Percentiles rank a stretch among this genome's conserved stretches.
These are phyloP conservation scores for Metaphire vulgaris DNA, from an alignment of 1,140 invertebrate species.

Conservation along the genomic window DNA sequence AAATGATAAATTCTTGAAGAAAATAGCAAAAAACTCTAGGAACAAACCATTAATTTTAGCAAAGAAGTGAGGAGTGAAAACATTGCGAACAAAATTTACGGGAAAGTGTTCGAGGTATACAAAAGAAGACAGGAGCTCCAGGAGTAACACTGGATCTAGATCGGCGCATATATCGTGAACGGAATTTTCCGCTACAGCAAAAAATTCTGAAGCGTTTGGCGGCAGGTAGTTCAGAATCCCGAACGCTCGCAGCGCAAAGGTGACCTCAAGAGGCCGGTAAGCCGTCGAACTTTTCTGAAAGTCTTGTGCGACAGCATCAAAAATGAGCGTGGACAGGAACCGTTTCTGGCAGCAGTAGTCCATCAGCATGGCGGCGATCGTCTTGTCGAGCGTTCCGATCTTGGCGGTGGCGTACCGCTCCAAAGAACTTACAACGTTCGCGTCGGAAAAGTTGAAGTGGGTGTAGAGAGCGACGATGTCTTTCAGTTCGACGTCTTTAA, in stretches of 20 bases:
- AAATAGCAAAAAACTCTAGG: background rate
- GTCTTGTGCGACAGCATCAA: conserved; percentile 58
- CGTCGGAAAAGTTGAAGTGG: conserved; percentile 38
- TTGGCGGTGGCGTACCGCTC: conserved; percentile 60
- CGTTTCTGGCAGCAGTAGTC: conserved; percentile 61
- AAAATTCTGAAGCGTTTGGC: conserved; percentile 57
- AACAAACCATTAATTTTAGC: conserved; percentile 55
- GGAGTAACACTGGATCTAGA: conserved; percentile 57
- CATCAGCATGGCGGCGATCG: conserved; percentile 59
- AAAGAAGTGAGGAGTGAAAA: conserved; percentile 62
- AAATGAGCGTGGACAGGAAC: conserved; percentile 57
- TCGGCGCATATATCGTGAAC: conserved; percentile 59
- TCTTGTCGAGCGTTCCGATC: conserved; percentile 51
- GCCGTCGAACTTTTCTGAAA: conserved; percentile 55
- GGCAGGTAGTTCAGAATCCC: conserved; percentile 61
- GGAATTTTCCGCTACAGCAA: conserved; percentile 57
- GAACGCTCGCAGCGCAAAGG: conserved; percentile 59
- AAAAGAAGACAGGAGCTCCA: conserved; percentile 62
- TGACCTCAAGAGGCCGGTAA: conserved; percentile 56
- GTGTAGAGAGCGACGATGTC: conserved; percentile 53
- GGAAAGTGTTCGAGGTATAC: conserved; percentile 63
- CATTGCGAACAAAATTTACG: conserved; percentile 58
- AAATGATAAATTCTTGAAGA: too few species aligned
- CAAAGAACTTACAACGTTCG: conserved; percentile 57
- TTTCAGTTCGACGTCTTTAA: conserved; percentile 58